Evolutionary conservation across 1,140 invertebrate species (phyloP).

Genomic region (Platorchestia sp.): DNA sequence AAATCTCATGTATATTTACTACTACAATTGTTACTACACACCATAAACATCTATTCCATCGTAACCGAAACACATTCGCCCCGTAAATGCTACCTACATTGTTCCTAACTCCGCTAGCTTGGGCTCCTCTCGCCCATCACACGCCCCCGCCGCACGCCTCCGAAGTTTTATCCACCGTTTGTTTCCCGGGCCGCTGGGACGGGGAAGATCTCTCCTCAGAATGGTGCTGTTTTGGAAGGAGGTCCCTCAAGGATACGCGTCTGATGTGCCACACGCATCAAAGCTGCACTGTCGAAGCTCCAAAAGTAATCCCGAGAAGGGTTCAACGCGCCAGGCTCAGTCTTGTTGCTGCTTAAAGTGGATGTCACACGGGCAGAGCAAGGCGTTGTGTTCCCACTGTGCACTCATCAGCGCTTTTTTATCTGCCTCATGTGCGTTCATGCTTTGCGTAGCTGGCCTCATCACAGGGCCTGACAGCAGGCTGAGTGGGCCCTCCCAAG

Average conservation of each 20-base stretch:
- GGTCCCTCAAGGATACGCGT: neutral
- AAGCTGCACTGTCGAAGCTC: slow-evolving; percentile 3
- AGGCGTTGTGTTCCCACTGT: neutral
- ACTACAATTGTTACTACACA: too few species aligned
- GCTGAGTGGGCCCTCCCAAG: neutral
- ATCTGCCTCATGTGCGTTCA: neutral
- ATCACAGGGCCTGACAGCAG: neutral
- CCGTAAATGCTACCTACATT: neutral
- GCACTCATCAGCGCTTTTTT: neutral
- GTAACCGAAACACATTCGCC: neutral
- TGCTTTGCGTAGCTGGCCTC: neutral
- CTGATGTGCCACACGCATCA: neutral
- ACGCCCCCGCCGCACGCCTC: too few species aligned
- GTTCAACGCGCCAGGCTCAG: neutral
- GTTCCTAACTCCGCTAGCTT: neutral
- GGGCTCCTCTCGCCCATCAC: neutral
- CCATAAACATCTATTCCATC: neutral
- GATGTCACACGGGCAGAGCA: neutral
- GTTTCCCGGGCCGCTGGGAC: neutral
- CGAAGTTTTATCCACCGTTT: neutral
- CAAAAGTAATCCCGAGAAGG: neutral
- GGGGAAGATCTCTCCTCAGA: neutral
- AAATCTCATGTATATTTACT: too few species aligned
- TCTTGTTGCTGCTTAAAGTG: slow-evolving; percentile 37
- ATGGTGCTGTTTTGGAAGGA: neutral